Evolutionary conservation across 2,797 vertebrate species (phyloP).

Genomic region (Acrossocheilus wenchowensis): DNA sequence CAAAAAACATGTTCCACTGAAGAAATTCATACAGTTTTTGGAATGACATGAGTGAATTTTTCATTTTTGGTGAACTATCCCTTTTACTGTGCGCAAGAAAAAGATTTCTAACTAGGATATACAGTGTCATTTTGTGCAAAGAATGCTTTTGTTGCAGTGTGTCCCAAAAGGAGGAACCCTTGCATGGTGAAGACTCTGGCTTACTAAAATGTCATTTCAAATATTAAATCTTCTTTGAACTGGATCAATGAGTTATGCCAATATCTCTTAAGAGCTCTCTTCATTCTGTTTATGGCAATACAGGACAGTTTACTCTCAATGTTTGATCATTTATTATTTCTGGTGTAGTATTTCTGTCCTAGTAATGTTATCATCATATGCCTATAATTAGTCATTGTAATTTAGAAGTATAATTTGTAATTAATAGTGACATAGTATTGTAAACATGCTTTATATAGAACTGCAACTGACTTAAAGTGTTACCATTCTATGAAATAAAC

Average conservation of each 20-base stretch:
- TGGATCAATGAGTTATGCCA: background rate
- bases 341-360: background rate
- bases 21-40: background rate
- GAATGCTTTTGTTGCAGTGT: background rate
- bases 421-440: background rate
- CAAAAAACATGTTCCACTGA: background rate
- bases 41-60: background rate
- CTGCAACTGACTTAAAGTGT: background rate
- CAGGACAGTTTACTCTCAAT: background rate
- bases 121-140: background rate
- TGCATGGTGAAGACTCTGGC: background rate
- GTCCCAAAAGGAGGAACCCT: background rate
- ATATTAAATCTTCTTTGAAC: constrained; percentile 12
- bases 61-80: background rate
- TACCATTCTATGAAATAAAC: background rate
- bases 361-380: background rate
- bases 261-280: background rate
- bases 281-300: background rate
- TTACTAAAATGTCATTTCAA: background rate
- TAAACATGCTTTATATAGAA: background rate
- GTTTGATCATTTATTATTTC: constrained; percentile 5
- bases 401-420: background rate
- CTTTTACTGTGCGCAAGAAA: background rate
- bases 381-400: background rate
- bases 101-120: background rate